phyloP scores from a whole-genome alignment of 2,888 invertebrate species.

The Philopedon plagiatum region DNA sequence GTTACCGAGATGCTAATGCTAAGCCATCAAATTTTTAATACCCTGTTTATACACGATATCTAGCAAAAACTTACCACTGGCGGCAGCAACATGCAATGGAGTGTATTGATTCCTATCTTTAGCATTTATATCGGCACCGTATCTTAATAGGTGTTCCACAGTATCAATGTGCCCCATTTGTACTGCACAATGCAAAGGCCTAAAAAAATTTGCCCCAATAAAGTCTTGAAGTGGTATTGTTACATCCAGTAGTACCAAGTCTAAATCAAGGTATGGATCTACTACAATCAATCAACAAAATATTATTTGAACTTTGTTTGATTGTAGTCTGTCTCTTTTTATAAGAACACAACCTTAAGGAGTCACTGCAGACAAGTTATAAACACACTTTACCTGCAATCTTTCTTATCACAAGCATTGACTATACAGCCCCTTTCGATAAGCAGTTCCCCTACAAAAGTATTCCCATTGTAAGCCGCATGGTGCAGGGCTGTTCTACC shows the following conservation, averaged over 20 bases:
- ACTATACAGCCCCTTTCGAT: constrained; percentile 72
- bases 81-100: constrained; percentile 75
- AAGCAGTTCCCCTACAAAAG: constrained; percentile 72
- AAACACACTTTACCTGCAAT: constrained; percentile 61
- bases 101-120: constrained; percentile 72
- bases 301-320: too few species aligned
- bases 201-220: constrained; percentile 44
- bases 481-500: constrained; percentile 77
- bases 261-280: too few species aligned
- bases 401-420: constrained; percentile 76
- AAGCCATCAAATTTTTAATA: too few species aligned
- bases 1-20: too few species aligned
- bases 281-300: too few species aligned
- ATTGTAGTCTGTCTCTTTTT: too few species aligned
- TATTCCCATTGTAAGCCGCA: constrained; percentile 75
- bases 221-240: too few species aligned
- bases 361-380: too few species aligned
- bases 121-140: constrained; percentile 70
- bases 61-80: constrained; percentile 72
- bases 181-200: constrained; percentile 76
- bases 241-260: not conserved
- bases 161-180: constrained; percentile 72
- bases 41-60: too few species aligned
- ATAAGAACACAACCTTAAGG: too few species aligned
- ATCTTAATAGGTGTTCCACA: constrained; percentile 67